Evolutionary conservation across 2,888 invertebrate species (phyloP).

Genomic region (Epirrita christyi): DNA sequence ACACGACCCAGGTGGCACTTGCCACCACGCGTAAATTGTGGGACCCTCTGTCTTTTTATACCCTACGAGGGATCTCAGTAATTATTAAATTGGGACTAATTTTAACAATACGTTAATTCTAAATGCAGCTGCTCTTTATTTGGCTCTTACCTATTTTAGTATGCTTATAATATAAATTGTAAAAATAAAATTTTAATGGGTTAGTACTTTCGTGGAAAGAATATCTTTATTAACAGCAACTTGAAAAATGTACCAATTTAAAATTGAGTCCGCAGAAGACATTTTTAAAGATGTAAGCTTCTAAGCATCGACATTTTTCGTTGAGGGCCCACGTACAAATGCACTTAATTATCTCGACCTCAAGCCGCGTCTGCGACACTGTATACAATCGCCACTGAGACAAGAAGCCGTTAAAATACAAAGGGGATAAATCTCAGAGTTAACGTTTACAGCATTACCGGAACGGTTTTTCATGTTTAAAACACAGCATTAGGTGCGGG

Average conservation of each 20-base stretch:
- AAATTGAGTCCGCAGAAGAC: constrained; percentile 22
- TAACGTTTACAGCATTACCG: constrained; percentile 78
- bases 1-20: constrained; percentile 81
- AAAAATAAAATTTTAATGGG: neutral
- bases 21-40: constrained; percentile 69
- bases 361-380: constrained; percentile 35
- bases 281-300: constrained; percentile 28
- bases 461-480: constrained; percentile 83
- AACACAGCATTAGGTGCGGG: constrained; percentile 76
- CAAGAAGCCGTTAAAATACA: constrained; percentile 58
- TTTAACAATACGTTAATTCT: constrained; percentile 60
- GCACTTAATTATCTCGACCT: constrained; percentile 39
- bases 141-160: neutral
- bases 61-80: constrained; percentile 55
- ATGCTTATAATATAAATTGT: neutral
- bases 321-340: constrained; percentile 32
- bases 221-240: neutral
- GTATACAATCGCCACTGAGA: constrained; percentile 48
- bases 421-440: constrained; percentile 64
- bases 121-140: constrained; percentile 22
- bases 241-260: neutral
- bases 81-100: constrained; percentile 70
- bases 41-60: constrained; percentile 72
- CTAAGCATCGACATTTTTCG: constrained; percentile 26
- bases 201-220: neutral